Percentiles rank a stretch among this genome's conserved stretches.
Evolutionary conservation across 2,888 invertebrate species (phyloP).

Genomic region (Cantharis rufa): DNA sequence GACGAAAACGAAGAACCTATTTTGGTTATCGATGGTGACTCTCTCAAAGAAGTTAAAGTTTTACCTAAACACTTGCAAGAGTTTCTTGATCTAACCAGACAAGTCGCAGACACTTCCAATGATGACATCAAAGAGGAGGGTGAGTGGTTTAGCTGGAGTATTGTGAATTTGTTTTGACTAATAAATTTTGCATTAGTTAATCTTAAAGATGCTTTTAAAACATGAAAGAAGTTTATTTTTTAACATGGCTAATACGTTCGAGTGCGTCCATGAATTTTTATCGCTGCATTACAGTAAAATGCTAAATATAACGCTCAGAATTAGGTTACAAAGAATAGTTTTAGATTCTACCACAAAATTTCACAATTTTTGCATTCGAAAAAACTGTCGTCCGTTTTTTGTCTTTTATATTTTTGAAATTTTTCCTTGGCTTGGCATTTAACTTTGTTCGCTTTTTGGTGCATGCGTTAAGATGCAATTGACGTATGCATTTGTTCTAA

Average conservation of each 20-base stretch:
- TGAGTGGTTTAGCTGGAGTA: slow-evolving; percentile 51
- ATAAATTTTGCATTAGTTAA: slow-evolving; percentile 48
- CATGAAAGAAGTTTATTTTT: slow-evolving; percentile 54
- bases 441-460: not conserved
- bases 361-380: not conserved
- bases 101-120: slow-evolving; percentile 44
- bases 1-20: slow-evolving; percentile 45
- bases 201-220: not conserved
- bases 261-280: slow-evolving; percentile 54
- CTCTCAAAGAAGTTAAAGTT: slow-evolving; percentile 64
- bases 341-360: not conserved
- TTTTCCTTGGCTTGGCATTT: not conserved
- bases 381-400: not conserved
- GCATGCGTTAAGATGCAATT: not conserved
- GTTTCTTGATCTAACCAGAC: slow-evolving; percentile 69
- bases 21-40: slow-evolving; percentile 69
- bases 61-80: slow-evolving; percentile 80
- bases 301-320: slow-evolving; percentile 13
- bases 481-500: not conserved
- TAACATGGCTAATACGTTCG: slow-evolving; percentile 57
- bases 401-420: not conserved
- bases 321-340: not conserved
- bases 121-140: slow-evolving; percentile 56
- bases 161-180: slow-evolving; percentile 52
- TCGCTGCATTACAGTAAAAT: slow-evolving; percentile 47